These are phyloP conservation scores for Oncorhynchus clarkii DNA, from an alignment of 2,113 vertebrate species.

Conservation along the genomic window DNA sequence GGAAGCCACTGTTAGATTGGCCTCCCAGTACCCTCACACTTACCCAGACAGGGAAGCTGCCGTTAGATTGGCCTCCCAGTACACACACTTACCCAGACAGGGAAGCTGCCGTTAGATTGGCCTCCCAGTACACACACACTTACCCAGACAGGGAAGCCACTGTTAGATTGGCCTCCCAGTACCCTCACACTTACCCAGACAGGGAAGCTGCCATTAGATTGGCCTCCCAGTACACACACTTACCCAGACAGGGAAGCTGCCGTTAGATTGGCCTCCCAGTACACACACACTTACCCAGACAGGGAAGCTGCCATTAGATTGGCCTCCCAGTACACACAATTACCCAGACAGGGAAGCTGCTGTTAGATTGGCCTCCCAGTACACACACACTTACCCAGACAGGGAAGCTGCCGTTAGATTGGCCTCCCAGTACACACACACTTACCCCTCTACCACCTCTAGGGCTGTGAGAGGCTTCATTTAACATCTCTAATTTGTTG, in stretches of 20 bases:
- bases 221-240: background rate
- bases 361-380: no score
- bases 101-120: no score
- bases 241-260: background rate
- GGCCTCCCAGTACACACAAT: no score
- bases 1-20: no score
- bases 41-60: background rate
- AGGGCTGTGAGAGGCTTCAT: constrained; percentile 60
- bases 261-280: no score
- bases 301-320: no score
- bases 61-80: no score
- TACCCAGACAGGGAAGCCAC: background rate
- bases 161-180: no score
- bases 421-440: background rate
- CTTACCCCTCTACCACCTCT: constrained; percentile 30
- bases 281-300: background rate
- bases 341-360: no score
- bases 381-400: background rate
- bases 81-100: background rate
- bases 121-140: background rate
- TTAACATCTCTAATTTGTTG: constrained; percentile 68
- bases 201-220: no score
- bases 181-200: constrained; percentile 9
- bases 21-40: background rate
- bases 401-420: no score